These are phyloP conservation scores for Todus mexicanus DNA, from an alignment of 2,797 vertebrate species.

Conservation along the genomic window DNA sequence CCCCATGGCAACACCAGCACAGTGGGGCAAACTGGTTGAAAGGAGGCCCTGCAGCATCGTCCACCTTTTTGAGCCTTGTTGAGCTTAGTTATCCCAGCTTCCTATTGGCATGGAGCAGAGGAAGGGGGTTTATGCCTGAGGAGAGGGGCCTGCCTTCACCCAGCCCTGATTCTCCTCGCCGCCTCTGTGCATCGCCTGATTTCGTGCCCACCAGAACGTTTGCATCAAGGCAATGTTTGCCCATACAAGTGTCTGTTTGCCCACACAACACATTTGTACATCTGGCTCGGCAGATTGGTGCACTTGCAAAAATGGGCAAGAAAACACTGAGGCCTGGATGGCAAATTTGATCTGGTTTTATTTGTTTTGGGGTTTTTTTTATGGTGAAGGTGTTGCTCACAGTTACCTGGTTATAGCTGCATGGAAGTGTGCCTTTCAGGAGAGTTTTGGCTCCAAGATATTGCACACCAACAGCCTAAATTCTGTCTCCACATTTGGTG, in stretches of 20 bases:
- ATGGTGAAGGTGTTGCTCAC: not conserved
- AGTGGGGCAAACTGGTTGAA: not conserved
- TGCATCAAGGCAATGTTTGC: conserved; percentile 11
- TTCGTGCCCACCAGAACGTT: not conserved
- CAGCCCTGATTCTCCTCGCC: not conserved
- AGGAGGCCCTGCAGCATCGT: not conserved
- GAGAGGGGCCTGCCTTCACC: not conserved
- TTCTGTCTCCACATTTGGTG: not conserved
- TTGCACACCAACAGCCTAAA: not conserved
- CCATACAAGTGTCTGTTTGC: conserved; percentile 49
- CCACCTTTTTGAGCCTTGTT: rapidly evolving
- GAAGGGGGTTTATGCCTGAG: not conserved
- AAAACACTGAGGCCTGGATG: conserved; percentile 21
- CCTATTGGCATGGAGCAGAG: not conserved
- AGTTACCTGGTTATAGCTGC: not conserved
- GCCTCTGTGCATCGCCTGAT: not conserved
- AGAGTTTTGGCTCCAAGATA: not conserved
- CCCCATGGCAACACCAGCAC: not conserved
- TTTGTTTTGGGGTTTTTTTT: rapidly evolving
- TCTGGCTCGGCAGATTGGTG: conserved; percentile 65
- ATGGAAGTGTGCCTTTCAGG: not conserved
- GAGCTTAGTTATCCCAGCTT: not conserved
- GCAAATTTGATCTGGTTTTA: not conserved
- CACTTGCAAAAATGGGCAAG: conserved; percentile 41
- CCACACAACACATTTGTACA: conserved; percentile 58